phyloP scores from a whole-genome alignment of 2,888 invertebrate species.

The Cheilosia vulpina region DNA sequence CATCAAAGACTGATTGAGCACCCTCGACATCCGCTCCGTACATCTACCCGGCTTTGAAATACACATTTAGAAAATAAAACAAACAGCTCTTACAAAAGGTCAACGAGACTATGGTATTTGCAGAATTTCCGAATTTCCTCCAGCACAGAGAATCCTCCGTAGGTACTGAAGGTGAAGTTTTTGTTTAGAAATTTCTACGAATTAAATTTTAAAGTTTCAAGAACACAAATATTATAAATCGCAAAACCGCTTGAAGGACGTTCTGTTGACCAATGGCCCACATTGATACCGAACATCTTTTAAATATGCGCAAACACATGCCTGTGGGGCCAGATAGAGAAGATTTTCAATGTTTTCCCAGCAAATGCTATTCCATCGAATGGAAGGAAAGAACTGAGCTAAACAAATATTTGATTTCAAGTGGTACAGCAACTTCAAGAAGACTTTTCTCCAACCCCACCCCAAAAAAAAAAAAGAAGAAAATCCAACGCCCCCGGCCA shows the following conservation, averaged over 20 bases:
- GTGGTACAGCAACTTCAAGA: constrained; percentile 12
- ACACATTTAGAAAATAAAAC: neutral
- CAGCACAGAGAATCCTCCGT: too few relatives aligned
- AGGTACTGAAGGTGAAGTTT: neutral
- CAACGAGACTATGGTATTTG: neutral
- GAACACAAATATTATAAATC: neutral
- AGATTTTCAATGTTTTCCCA: constrained; percentile 16
- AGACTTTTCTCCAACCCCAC: neutral
- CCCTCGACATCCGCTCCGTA: neutral
- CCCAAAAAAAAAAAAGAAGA: neutral
- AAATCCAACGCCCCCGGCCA: neutral
- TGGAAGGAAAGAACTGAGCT: constrained; percentile 12
- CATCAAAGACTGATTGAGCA: neutral
- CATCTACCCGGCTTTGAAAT: neutral
- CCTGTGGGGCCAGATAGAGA: neutral
- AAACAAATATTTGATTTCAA: constrained; percentile 31
- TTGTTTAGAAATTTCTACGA: neutral
- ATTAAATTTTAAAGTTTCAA: constrained; percentile 20
- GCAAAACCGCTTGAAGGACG: neutral
- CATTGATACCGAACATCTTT: constrained; percentile 12
- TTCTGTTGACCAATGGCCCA: constrained; percentile 10
- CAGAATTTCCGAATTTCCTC: neutral
- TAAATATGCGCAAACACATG: constrained; percentile 3
- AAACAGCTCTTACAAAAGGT: neutral
- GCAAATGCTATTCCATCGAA: constrained; percentile 19